Percentiles rank a stretch among this genome's conserved stretches.
phyloP scores from a whole-genome alignment of 1,140 invertebrate species.

The Ladona fulva region DNA sequence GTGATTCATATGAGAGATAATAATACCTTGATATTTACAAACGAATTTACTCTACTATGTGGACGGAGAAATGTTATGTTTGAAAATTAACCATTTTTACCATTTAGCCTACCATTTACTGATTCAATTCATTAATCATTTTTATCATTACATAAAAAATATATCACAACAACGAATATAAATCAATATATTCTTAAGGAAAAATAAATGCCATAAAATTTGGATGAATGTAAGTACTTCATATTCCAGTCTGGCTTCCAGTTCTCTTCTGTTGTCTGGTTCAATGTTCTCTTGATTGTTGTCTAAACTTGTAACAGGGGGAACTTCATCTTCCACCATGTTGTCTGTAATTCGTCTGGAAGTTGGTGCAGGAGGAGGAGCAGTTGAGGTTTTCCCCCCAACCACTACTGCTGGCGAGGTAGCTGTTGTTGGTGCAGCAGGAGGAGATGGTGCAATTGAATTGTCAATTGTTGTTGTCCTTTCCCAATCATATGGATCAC shows the following conservation, averaged over 20 bases:
- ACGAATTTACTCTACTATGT: no score
- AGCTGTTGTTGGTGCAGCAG: slow-evolving; percentile 31
- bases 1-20: no score
- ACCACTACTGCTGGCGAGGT: slow-evolving; percentile 33
- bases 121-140: no score
- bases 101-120: no score
- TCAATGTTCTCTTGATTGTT: slow-evolving; percentile 68
- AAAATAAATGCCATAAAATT: no score
- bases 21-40: no score
- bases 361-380: slow-evolving; percentile 31
- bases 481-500: slow-evolving; percentile 96
- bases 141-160: no score
- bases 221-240: not conserved
- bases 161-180: no score
- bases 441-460: slow-evolving; percentile 34
- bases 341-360: slow-evolving; percentile 42
- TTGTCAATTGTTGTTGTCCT: slow-evolving; percentile 44
- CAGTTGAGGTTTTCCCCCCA: slow-evolving; percentile 24
- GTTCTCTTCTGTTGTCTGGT: slow-evolving; percentile 48
- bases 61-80: no score
- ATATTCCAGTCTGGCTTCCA: slow-evolving; percentile 33
- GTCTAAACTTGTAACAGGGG: slow-evolving; percentile 33
- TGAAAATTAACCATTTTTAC: no score
- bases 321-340: slow-evolving; percentile 37
- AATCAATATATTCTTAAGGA: no score